Conservation (phyloP, 2,797 vertebrate species). For the Coregonus sp. region DNA sequence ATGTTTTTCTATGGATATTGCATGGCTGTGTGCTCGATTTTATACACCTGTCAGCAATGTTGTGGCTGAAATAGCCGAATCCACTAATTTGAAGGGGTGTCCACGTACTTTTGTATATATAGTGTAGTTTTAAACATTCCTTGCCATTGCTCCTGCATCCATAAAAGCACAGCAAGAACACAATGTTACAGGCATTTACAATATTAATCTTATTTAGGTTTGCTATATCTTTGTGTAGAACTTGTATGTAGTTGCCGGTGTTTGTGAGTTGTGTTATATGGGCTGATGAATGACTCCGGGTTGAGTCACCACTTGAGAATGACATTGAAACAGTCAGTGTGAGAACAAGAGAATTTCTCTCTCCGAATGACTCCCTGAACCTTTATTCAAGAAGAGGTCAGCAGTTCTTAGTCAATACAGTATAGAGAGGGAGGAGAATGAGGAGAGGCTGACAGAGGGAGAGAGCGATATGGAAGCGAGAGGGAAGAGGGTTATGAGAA, state of each 20-base stretch:
- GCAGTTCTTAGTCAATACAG: not conserved
- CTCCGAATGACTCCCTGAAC: not conserved
- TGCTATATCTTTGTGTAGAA: not conserved
- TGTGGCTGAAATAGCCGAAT: too few relatives aligned
- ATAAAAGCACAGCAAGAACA: not conserved
- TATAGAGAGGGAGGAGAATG: slow-evolving; percentile 8
- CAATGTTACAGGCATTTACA: not conserved
- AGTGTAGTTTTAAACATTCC: too few relatives aligned
- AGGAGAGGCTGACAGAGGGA: not conserved
- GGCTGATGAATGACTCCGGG: not conserved
- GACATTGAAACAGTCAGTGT: too few relatives aligned
- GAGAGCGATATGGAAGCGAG: too few relatives aligned
- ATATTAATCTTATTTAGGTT: not conserved
- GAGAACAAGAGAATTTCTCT: not conserved
- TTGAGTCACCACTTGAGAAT: not conserved
- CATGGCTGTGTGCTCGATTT: too few relatives aligned
- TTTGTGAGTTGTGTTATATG: not conserved
- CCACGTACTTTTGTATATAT: too few relatives aligned
- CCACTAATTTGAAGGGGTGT: too few relatives aligned
- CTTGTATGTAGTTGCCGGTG: not conserved
- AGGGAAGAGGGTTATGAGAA: slow-evolving; percentile 44
- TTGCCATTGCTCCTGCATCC: too few relatives aligned
- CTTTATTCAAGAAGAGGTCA: slow-evolving; percentile 22
- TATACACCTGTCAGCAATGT: too few relatives aligned
- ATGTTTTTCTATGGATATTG: too few relatives aligned